Evolutionary conservation across 2,113 vertebrate genomes (phyloP).

Genomic region (Lagenorhynchus albirostris): DNA sequence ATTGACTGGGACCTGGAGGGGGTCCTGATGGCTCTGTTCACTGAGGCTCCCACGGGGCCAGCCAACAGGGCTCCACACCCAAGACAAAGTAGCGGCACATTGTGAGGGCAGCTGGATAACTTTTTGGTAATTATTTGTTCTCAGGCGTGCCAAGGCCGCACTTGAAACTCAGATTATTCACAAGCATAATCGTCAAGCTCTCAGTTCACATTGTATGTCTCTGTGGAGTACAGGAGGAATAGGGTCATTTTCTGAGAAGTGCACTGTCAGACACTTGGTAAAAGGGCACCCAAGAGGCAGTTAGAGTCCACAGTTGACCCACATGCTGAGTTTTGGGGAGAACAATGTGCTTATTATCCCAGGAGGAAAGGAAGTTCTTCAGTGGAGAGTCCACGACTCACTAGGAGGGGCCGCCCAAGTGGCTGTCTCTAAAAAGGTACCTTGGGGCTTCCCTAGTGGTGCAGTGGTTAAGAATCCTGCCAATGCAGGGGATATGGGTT

Average conservation of each 20-base stretch:
- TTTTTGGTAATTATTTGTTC: conserved; percentile 14
- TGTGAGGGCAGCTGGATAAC: background rate
- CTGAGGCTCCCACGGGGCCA: background rate
- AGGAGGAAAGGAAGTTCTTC: background rate
- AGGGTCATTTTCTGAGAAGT: background rate
- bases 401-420: background rate
- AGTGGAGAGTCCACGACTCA: background rate
- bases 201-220: background rate
- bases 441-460: no score
- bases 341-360: background rate
- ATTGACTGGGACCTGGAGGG: background rate
- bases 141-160: background rate
- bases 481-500: no score
- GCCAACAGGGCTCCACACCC: background rate
- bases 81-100: background rate
- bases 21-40: background rate
- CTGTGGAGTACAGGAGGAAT: background rate
- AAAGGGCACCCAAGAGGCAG: background rate
- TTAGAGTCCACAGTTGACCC: background rate
- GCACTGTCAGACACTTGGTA: background rate
- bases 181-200: background rate
- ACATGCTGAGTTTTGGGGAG: background rate
- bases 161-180: conserved; percentile 19
- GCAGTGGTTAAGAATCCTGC: no score
- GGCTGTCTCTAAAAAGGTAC: background rate